phyloP scores from a whole-genome alignment of 2,888 invertebrate species.

The Lithophane socia region DNA sequence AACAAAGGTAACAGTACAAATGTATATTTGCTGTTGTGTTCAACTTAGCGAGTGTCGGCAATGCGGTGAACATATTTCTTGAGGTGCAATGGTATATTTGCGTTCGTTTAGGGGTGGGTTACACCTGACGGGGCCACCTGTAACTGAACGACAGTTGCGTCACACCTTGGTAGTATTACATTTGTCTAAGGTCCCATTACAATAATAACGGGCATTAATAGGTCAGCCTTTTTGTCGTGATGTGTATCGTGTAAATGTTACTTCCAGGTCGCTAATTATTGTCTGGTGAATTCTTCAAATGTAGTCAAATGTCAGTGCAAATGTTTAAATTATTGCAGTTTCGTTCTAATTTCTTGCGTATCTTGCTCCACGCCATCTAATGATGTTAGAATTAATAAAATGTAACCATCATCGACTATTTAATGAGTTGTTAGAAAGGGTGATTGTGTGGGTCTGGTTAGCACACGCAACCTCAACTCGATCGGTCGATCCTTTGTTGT shows the following conservation, averaged over 20 bases:
- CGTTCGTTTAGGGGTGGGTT: conserved; percentile 74
- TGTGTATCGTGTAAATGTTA: conserved; percentile 58
- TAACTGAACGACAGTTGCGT: conserved; percentile 81
- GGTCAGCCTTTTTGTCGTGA: conserved; percentile 68
- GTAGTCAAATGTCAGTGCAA: conserved; percentile 57
- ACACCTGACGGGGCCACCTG: conserved; percentile 85
- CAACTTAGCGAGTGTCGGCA: conserved; percentile 3
- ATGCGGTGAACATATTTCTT: conserved; percentile 24
- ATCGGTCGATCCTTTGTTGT: not conserved
- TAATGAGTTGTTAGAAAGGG: not conserved
- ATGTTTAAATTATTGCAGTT: conserved; percentile 38
- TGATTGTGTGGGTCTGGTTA: not conserved
- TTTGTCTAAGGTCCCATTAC: conserved; percentile 73
- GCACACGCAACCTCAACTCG: not conserved
- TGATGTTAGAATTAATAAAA: conserved; percentile 19
- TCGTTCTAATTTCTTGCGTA: conserved; percentile 41
- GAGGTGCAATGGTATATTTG: conserved; percentile 51
- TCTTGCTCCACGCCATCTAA: conserved; percentile 20
- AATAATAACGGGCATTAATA: conserved; percentile 76
- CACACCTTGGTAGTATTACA: conserved; percentile 78
- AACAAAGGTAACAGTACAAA: conserved; percentile 71
- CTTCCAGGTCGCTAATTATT: conserved; percentile 62
- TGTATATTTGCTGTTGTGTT: conserved; percentile 46
- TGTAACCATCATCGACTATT: not conserved
- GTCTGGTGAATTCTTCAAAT: conserved; percentile 44